Percentiles rank a stretch among this genome's conserved stretches.
phyloP scores from a whole-genome alignment of 2,113 vertebrate genomes.

The Pseudonaja textilis region DNA sequence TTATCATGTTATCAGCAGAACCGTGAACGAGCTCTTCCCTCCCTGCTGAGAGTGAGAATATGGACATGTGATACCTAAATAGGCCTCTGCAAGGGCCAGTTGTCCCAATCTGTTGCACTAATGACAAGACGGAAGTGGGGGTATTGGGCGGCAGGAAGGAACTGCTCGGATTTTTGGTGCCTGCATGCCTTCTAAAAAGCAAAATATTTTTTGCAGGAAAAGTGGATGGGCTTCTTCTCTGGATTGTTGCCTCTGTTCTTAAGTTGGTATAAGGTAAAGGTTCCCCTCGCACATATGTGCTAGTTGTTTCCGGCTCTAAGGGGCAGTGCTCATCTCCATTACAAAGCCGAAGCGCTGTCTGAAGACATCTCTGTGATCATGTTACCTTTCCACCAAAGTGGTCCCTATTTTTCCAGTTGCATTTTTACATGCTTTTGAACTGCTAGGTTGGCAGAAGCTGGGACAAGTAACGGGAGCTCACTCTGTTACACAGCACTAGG shows the following conservation, averaged over 20 bases:
- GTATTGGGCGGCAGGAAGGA: not conserved
- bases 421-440: no score
- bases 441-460: no score
- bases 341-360: no score
- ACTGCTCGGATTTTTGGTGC: not conserved
- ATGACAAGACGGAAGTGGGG: not conserved
- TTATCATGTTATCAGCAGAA: constrained; percentile 24
- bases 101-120: not conserved
- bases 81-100: not conserved
- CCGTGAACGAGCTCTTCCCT: constrained; percentile 12
- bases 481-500: no score
- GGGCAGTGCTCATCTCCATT: no score
- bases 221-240: not conserved
- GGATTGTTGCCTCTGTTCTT: not conserved
- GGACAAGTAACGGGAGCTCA: no score
- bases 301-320: no score
- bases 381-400: no score
- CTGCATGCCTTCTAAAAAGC: not conserved
- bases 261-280: not conserved
- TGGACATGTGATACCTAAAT: not conserved
- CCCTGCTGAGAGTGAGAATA: constrained; percentile 20
- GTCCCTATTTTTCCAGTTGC: no score
- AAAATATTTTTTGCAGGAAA: not conserved
- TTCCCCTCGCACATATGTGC: no score
- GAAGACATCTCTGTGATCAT: no score